Conservation (phyloP, 2,888 invertebrate species). For the Rotaria macrura region DNA sequence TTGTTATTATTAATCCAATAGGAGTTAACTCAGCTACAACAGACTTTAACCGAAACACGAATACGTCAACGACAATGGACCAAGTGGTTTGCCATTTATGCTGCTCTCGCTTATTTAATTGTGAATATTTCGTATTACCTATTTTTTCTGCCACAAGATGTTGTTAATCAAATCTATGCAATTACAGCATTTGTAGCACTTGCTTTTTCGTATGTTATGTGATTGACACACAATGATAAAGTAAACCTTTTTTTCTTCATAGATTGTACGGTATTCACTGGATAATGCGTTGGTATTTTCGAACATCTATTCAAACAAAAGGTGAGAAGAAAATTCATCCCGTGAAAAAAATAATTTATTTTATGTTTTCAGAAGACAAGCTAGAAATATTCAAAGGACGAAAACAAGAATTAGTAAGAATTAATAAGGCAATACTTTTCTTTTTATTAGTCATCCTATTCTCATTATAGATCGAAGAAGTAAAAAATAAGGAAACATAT, state of each 20-base stretch:
- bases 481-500: neutral
- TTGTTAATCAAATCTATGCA: neutral
- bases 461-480: neutral
- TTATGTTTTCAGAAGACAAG: neutral
- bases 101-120: neutral
- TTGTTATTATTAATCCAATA: neutral
- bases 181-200: neutral
- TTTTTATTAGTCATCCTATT: neutral
- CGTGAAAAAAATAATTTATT: neutral
- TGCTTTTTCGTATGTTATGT: neutral
- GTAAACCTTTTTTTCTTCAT: no score
- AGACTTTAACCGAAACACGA: neutral
- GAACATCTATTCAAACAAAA: neutral
- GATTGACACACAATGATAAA: no score
- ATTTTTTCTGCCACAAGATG: neutral
- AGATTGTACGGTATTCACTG: slow-evolving; percentile 1
- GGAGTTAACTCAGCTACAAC: neutral
- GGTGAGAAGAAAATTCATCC: neutral
- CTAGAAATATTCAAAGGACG: neutral
- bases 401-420: slow-evolving; percentile 16
- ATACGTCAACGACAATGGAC: neutral
- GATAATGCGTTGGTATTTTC: neutral
- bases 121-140: neutral
- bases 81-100: neutral
- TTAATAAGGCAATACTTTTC: neutral